Base-by-base conservation (phyloP, 2,888 invertebrate genomes). In the Drosophila austrosaltans region DNA sequence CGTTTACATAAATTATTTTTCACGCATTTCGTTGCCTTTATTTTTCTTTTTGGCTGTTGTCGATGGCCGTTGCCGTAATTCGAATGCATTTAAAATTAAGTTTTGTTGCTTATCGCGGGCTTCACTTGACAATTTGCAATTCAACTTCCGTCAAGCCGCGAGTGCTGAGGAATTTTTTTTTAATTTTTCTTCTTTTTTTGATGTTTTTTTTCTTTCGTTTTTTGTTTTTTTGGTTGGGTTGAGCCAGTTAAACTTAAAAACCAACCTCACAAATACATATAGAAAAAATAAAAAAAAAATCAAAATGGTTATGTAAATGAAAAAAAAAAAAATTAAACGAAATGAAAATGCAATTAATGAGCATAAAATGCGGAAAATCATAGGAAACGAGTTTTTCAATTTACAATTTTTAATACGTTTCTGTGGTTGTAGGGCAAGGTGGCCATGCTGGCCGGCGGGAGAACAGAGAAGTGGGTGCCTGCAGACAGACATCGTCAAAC, bases 291-390 rank as follows among this genome's bases (percentile, higher is more conserved):
- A 54, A 63, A 12, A 54, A 39, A 72, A 44, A 65, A 71, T 56
- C 60, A 44, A 84, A 82, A 82, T 82, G 79, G 72, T 86, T 83
- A 83, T 83, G 83, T 82, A 83, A 85, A 79, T 79, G 36, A 25
- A 12, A 25, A 48, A 1, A 16, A 22, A 44, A 44, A 25, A 48
- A 48, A 48, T 48, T 22, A 25, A 81, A 72, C 75, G 68, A 75
- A 82, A 77, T 82, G 81, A 75, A 82, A 82, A 82, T 83, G 86
- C 82, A 83, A 83, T 83, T 83, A 83, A 83, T 85, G 86, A 85
- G 82, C 83, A 79, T 77, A 74, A 85, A 85, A 82, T 82, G 82
- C 85, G 85, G 85, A 85, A 82, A 82, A 85, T 81, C 76, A 78
- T 78, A 75, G 66, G 61, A 78, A 82, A 82, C 86, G 82, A 81